phyloP scores from a whole-genome alignment of 2,113 vertebrate genomes.

The Guaruba guarouba region DNA sequence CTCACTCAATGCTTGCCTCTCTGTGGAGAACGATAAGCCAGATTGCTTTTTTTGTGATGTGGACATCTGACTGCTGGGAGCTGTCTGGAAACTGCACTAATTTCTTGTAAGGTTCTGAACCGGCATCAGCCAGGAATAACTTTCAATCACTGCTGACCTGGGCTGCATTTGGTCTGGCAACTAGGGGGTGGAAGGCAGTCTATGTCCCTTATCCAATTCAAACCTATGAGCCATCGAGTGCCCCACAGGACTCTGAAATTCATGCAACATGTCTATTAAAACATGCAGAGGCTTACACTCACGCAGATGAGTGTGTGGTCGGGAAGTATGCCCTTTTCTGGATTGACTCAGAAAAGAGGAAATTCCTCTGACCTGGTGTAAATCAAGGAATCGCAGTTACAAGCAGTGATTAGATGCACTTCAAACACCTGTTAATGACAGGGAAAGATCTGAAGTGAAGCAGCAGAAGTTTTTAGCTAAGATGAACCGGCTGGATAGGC shows the following conservation, averaged over 20 bases:
- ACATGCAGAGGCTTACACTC: background rate
- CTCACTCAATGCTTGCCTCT: background rate
- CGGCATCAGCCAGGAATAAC: background rate
- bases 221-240: background rate
- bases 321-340: background rate
- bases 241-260: background rate
- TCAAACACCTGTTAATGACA: slow-evolving; percentile 10
- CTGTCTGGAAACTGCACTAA: background rate
- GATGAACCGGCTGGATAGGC: background rate
- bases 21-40: background rate
- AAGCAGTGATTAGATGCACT: background rate
- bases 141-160: background rate
- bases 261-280: background rate
- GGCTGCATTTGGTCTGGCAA: background rate
- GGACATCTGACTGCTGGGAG: background rate
- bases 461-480: background rate
- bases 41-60: background rate
- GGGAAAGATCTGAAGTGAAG: background rate
- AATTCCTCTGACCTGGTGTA: background rate
- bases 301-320: rapidly evolving
- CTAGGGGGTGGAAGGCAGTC: background rate
- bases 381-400: background rate
- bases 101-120: background rate
- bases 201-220: background rate
- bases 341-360: slow-evolving; percentile 7